Evolutionary conservation across 2,888 invertebrate genomes (phyloP).

Genomic region (Strigamia maritima): DNA sequence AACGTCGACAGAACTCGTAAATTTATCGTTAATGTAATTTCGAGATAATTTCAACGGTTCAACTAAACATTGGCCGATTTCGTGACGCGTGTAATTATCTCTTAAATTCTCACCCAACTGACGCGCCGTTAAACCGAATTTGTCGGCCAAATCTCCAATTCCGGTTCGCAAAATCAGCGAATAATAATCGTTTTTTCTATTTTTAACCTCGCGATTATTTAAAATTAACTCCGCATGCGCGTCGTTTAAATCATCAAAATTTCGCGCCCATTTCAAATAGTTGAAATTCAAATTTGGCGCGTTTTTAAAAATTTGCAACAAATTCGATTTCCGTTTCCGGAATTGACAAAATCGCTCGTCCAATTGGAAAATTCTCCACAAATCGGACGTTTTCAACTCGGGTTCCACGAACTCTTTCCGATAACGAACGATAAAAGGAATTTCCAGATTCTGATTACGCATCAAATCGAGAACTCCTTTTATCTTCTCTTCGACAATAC

Average conservation of each 20-base stretch:
- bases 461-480: slow-evolving; percentile 92
- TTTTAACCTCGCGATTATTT: slow-evolving; percentile 43
- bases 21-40: slow-evolving; percentile 63
- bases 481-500: slow-evolving; percentile 81
- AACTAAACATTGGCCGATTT: slow-evolving; percentile 84
- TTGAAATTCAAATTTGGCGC: slow-evolving; percentile 87
- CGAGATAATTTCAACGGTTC: slow-evolving; percentile 78
- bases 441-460: slow-evolving; percentile 90
- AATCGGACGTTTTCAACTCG: slow-evolving; percentile 86
- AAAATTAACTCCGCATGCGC: slow-evolving; percentile 88
- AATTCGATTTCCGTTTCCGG: slow-evolving; percentile 74
- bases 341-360: slow-evolving; percentile 95
- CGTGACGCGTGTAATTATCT: slow-evolving; percentile 91
- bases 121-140: slow-evolving; percentile 88
- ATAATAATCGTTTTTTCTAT: slow-evolving; percentile 71
- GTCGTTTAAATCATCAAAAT: slow-evolving; percentile 87
- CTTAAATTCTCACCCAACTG: slow-evolving; percentile 94
- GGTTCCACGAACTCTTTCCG: slow-evolving; percentile 96
- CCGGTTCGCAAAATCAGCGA: slow-evolving; percentile 81
- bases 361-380: slow-evolving; percentile 96
- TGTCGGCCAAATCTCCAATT: slow-evolving; percentile 74
- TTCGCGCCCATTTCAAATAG: slow-evolving; percentile 73
- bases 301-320: slow-evolving; percentile 77
- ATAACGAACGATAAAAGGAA: slow-evolving; percentile 98
- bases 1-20: slow-evolving; percentile 73